A percentile compares a stretch with the other conserved stretches of the same genome.
phyloP scores from a whole-genome alignment of 2,888 invertebrate genomes.

The Tetragonisca angustula region DNA sequence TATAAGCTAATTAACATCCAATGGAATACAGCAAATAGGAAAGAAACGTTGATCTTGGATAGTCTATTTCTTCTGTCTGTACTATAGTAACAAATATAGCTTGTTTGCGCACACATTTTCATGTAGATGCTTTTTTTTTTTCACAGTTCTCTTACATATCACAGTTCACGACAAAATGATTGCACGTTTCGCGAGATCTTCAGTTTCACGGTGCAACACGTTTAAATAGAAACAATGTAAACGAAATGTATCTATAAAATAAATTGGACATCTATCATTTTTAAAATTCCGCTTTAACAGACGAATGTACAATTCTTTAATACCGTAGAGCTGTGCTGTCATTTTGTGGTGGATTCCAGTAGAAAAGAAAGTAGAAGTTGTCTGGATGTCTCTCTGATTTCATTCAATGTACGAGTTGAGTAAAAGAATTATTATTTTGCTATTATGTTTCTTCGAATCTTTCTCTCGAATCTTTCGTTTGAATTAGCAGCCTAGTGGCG shows the following conservation, averaged over 20 bases:
- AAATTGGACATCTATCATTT: neutral
- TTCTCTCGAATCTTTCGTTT: neutral
- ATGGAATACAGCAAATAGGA: neutral
- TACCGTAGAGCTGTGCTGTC: neutral
- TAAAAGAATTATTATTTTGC: neutral
- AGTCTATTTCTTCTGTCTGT: constrained; percentile 34
- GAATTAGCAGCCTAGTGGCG: neutral
- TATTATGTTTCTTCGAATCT: too few relatives aligned
- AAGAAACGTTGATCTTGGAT: neutral
- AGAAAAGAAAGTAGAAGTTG: constrained; percentile 6
- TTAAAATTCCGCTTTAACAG: neutral
- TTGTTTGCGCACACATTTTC: neutral
- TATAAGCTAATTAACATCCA: neutral
- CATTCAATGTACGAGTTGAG: neutral
- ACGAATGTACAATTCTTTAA: neutral
- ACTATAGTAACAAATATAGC: constrained; percentile 18
- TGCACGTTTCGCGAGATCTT: constrained; percentile 1
- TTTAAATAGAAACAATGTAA: neutral
- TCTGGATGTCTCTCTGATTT: neutral
- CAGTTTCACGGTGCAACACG: too few relatives aligned
- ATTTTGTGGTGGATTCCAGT: constrained; percentile 7
- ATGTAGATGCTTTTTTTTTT: constrained; percentile 12
- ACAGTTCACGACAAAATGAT: constrained; percentile 10
- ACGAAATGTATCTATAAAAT: neutral
- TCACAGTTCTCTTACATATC: neutral